phyloP scores from a whole-genome alignment of 2,113 vertebrate species.

The Xiphophorus hellerii region DNA sequence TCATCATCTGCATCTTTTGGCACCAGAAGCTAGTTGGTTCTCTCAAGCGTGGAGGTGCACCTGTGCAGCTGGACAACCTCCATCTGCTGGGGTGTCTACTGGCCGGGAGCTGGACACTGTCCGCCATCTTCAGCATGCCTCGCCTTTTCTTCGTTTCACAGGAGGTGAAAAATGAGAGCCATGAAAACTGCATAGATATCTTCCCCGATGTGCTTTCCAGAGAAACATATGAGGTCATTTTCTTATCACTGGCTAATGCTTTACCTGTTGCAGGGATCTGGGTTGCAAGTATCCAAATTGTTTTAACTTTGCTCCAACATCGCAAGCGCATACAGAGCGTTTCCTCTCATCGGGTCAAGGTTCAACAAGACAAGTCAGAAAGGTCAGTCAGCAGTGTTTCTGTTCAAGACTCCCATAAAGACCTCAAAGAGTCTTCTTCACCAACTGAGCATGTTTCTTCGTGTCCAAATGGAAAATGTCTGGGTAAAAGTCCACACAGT shows the following conservation, averaged over 20 bases:
- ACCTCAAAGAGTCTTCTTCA: not conserved
- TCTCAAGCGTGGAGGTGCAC: constrained; percentile 67
- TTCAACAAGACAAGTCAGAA: not conserved
- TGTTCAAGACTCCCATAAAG: not conserved
- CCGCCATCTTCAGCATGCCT: constrained; percentile 69
- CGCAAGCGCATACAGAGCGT: constrained; percentile 56
- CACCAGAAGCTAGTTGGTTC: constrained; percentile 82
- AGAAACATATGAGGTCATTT: constrained; percentile 66
- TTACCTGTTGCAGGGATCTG: constrained; percentile 71
- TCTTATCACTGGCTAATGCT: constrained; percentile 71
- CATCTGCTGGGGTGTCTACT: constrained; percentile 57
- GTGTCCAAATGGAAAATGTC: not conserved
- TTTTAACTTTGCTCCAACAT: constrained; percentile 69
- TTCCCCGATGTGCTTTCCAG: constrained; percentile 41
- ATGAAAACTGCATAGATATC: constrained; percentile 50
- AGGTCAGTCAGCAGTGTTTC: not conserved
- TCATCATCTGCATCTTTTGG: constrained; percentile 81
- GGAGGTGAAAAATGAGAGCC: constrained; percentile 43
- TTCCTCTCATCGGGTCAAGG: constrained; percentile 14
- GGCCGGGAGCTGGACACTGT: constrained; percentile 71
- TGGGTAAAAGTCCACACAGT: not conserved
- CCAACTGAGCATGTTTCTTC: constrained; percentile 2
- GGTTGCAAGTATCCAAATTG: constrained; percentile 70
- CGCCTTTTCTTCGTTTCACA: constrained; percentile 59
- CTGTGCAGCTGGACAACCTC: constrained; percentile 71